A percentile compares a stretch with the other conserved stretches of the same genome.
These are phyloP conservation scores for Microchrysa polita DNA, from an alignment of 2,888 invertebrate species.

Conservation along the genomic window DNA sequence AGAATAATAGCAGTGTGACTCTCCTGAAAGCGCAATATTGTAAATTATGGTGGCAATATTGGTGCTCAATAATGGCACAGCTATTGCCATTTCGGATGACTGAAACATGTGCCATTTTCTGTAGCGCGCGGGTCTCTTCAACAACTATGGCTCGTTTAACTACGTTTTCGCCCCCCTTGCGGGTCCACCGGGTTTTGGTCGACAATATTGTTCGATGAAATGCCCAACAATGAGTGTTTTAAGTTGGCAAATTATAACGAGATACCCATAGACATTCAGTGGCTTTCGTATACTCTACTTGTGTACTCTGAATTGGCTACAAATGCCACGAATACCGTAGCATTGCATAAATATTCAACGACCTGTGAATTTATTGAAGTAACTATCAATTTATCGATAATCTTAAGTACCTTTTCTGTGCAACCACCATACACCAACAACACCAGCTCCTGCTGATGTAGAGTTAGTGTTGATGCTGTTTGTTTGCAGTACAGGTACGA, in stretches of 20 bases:
- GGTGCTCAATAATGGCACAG: neutral
- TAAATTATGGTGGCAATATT: slow-evolving; percentile 2
- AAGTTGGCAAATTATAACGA: slow-evolving; percentile 28
- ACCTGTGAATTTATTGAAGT: slow-evolving; percentile 40
- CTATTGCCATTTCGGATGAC: slow-evolving; percentile 7
- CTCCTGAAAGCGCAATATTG: neutral
- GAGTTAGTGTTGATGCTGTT: too few species aligned
- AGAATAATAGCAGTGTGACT: neutral
- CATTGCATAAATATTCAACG: slow-evolving; percentile 41
- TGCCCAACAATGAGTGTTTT: slow-evolving; percentile 27
- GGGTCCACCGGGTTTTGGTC: neutral
- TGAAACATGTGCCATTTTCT: slow-evolving; percentile 22
- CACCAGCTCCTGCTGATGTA: slow-evolving; percentile 20
- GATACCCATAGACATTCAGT: neutral
- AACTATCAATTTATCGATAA: slow-evolving; percentile 42
- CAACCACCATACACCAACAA: too few species aligned
- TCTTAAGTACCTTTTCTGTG: slow-evolving; percentile 36
- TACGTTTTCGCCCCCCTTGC: too few species aligned
- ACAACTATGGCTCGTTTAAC: too few species aligned
- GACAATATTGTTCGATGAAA: neutral
- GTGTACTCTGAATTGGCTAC: slow-evolving; percentile 31
- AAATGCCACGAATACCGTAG: slow-evolving; percentile 31
- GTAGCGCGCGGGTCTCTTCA: neutral
- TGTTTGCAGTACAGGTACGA: too few species aligned
- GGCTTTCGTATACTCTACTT: neutral